These are phyloP conservation scores for Sarcophaga peregrina DNA, from an alignment of 1,140 invertebrate genomes.

Conservation along the genomic window DNA sequence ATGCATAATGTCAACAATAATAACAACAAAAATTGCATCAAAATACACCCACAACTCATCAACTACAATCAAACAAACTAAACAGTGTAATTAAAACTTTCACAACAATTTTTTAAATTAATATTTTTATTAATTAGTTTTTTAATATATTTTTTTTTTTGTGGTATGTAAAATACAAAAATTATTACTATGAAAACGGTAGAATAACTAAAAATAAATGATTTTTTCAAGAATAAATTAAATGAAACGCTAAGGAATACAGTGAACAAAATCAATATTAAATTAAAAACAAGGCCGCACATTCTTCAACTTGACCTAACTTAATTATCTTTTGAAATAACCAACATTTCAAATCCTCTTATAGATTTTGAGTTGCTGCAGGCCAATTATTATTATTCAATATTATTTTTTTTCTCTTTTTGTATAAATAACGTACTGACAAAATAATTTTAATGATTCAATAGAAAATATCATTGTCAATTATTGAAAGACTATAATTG, in stretches of 20 bases:
- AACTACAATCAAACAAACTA: not conserved
- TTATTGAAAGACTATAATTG: not conserved
- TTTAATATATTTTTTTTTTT: too few relatives aligned
- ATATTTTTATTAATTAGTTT: too few relatives aligned
- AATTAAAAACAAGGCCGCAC: not conserved
- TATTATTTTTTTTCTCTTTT: too few relatives aligned
- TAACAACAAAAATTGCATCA: not conserved
- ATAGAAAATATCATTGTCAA: not conserved
- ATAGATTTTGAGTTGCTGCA: not conserved
- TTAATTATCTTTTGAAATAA: not conserved
- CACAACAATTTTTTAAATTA: not conserved
- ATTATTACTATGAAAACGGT: not conserved
- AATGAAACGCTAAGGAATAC: not conserved
- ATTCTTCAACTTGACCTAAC: conserved; percentile 3
- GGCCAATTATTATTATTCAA: not conserved
- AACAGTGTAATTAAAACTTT: not conserved
- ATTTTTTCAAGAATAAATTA: not conserved
- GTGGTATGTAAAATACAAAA: not conserved
- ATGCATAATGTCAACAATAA: conserved; percentile 12
- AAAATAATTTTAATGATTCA: not conserved
- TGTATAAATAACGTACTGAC: not conserved
- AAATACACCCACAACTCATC: not conserved
- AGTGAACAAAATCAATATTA: not conserved
- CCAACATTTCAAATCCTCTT: not conserved
- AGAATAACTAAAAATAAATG: not conserved